Evolutionary conservation across 2,888 invertebrate species (phyloP).

Genomic region (Athetis lepigone): DNA sequence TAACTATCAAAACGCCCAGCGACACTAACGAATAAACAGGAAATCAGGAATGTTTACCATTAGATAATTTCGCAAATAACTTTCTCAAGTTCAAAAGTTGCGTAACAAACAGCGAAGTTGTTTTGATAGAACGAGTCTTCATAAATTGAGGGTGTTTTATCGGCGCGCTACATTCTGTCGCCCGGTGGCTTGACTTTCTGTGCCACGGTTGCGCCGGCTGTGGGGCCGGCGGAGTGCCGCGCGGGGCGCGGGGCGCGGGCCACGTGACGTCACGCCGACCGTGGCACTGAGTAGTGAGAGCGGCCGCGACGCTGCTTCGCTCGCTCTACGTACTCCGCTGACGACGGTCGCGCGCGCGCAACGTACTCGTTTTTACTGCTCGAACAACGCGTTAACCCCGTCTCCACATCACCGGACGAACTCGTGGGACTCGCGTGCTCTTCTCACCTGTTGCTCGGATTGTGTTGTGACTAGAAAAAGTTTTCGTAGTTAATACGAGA

Average conservation of each 20-base stretch:
- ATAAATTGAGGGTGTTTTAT: constrained; percentile 88
- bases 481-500: constrained; percentile 62
- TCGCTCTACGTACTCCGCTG: constrained; percentile 87
- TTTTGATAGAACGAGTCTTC: constrained; percentile 85
- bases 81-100: constrained; percentile 83
- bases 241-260: constrained; percentile 74
- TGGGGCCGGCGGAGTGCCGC: constrained; percentile 60
- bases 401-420: constrained; percentile 74
- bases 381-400: constrained; percentile 78
- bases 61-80: constrained; percentile 68
- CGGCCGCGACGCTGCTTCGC: constrained; percentile 85
- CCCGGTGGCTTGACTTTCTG: constrained; percentile 87
- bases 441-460: constrained; percentile 82
- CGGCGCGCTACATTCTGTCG: constrained; percentile 87
- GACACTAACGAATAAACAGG: constrained; percentile 26
- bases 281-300: constrained; percentile 89
- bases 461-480: constrained; percentile 81
- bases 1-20: constrained; percentile 30
- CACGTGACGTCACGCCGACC: constrained; percentile 89
- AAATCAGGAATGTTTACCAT: constrained; percentile 61
- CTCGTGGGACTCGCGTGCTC: constrained; percentile 78
- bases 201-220: constrained; percentile 86
- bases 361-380: constrained; percentile 81
- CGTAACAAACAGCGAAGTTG: constrained; percentile 81
- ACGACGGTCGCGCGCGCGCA: constrained; percentile 88